Conservation (phyloP, 2,797 vertebrate species). For the Rhynchonycteris naso region DNA sequence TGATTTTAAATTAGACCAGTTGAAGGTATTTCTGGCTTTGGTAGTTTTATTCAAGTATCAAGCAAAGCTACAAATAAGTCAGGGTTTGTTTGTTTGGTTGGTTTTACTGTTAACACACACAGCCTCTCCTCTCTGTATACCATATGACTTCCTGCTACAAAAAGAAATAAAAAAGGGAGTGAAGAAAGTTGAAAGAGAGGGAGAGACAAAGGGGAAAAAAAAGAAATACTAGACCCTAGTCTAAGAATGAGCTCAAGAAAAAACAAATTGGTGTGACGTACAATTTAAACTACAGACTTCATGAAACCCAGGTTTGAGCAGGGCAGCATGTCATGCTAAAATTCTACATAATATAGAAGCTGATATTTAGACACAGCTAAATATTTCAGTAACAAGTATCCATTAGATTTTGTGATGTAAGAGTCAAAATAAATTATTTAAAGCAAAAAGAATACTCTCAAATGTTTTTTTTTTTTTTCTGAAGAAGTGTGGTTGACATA, state of each 20-base stretch:
- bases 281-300: not conserved
- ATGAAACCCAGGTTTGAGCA: not conserved
- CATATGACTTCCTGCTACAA: not conserved
- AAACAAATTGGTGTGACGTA: not conserved
- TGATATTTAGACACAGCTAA: not conserved
- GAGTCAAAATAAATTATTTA: not conserved
- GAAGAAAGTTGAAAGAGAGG: no score
- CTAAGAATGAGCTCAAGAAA: slow-evolving; percentile 34
- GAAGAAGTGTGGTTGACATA: not conserved
- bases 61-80: not conserved
- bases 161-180: not conserved
- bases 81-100: not conserved
- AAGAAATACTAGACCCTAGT: not conserved
- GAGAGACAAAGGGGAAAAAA: not conserved
- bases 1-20: not conserved
- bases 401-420: not conserved
- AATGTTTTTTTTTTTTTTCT: not conserved
- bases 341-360: not conserved
- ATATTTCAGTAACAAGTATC: not conserved
- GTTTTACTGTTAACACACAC: not conserved
- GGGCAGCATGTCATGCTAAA: not conserved
- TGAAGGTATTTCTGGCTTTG: not conserved
- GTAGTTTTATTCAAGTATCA: not conserved
- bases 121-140: not conserved
- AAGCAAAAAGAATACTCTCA: slow-evolving; percentile 29